Evolutionary conservation across 2,888 invertebrate genomes (phyloP).

Genomic region (Autographa pulchrina): DNA sequence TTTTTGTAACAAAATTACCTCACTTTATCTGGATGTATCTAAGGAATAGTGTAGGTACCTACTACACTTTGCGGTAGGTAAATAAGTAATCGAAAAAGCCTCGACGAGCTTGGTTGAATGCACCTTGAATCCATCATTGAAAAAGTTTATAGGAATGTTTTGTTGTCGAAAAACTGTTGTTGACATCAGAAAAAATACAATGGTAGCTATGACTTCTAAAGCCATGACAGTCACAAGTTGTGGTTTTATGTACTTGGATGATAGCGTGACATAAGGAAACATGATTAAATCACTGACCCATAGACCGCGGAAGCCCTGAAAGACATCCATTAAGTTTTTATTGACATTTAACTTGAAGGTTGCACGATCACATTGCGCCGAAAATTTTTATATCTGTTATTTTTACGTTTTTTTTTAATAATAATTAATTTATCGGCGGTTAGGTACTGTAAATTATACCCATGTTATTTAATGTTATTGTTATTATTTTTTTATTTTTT

Average conservation of each 20-base stretch:
- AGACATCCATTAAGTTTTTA: conserved; percentile 49
- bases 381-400: conserved; percentile 17
- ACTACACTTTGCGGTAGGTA: not conserved
- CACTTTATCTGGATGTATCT: too few species aligned
- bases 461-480: too few species aligned
- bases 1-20: too few species aligned
- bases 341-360: conserved; percentile 46
- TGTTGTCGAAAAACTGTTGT: not conserved
- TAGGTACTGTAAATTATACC: too few species aligned
- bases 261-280: conserved; percentile 30
- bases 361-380: conserved; percentile 27
- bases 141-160: conserved; percentile 5
- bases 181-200: conserved; percentile 6
- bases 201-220: not conserved
- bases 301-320: conserved; percentile 47
- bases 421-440: too few species aligned
- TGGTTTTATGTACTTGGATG: conserved; percentile 6
- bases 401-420: too few species aligned
- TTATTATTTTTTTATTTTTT: too few species aligned
- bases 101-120: not conserved
- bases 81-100: not conserved
- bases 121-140: not conserved
- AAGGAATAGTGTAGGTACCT: too few species aligned
- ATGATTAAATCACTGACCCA: conserved; percentile 42
- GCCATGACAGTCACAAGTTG: not conserved